Conservation (phyloP, 2,888 invertebrate species). For the Orthonychiurus folsomi region DNA sequence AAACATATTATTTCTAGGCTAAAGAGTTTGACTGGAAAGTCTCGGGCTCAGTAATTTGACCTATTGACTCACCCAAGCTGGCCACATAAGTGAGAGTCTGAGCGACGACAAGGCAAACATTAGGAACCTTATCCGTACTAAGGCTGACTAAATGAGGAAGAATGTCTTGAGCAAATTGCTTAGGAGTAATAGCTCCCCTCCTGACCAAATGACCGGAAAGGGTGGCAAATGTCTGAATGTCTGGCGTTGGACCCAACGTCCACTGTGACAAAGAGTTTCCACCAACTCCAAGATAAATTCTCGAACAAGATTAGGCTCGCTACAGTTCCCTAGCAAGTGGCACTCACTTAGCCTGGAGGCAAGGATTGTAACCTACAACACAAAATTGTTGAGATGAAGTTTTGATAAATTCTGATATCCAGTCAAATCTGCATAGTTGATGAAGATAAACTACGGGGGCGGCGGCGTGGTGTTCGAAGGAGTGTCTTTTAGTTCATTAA, state of each 20-base stretch:
- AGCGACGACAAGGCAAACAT: no score
- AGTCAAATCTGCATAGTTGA: conserved; percentile 21
- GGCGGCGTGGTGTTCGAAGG: no score
- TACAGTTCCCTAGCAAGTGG: conserved; percentile 21
- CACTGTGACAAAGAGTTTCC: conserved; percentile 53
- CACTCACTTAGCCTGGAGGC: conserved; percentile 47
- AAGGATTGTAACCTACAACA: conserved; percentile 46
- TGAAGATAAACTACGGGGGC: no score
- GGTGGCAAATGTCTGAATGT: conserved; percentile 57
- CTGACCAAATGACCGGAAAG: conserved; percentile 53
- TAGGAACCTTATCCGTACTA: conserved; percentile 60
- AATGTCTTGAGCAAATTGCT: conserved; percentile 52
- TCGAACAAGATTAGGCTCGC: conserved; percentile 46
- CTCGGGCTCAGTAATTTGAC: no score
- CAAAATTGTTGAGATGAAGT: conserved; percentile 27
- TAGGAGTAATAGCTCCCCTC: conserved; percentile 32
- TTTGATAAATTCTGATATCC: conserved; percentile 35
- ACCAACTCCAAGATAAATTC: conserved; percentile 53
- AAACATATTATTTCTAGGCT: conserved; percentile 40
- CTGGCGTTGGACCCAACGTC: conserved; percentile 58
- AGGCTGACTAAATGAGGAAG: conserved; percentile 57
- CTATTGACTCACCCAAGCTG: neutral
- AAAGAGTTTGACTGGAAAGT: neutral
- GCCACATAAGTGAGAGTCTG: conserved; percentile 51
- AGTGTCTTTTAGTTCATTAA: no score